Evolutionary conservation across 1,140 invertebrate species (phyloP).

Genomic region (Brachionus asplanchnoidis): DNA sequence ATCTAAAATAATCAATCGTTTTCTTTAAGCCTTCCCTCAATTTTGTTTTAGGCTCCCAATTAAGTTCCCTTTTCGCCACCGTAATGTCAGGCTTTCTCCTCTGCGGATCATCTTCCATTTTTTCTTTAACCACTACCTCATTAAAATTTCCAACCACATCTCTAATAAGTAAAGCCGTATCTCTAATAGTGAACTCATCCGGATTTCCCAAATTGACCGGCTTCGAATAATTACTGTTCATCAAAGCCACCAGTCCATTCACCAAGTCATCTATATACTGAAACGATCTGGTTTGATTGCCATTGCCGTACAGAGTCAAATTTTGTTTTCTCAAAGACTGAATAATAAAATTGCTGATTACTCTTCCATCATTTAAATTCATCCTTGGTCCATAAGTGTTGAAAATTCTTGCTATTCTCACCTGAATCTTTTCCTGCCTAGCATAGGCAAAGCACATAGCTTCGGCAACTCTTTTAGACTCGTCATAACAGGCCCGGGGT

Average conservation of each 20-base stretch:
- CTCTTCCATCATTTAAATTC: slow-evolving; percentile 97
- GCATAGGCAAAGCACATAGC: slow-evolving; percentile 90
- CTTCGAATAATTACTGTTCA: slow-evolving; percentile 85
- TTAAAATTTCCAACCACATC: slow-evolving; percentile 59
- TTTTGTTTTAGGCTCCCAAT: slow-evolving; percentile 87
- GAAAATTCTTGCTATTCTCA: slow-evolving; percentile 93
- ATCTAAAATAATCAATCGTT: slow-evolving; percentile 84
- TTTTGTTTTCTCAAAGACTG: slow-evolving; percentile 89
- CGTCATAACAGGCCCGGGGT: slow-evolving; percentile 91
- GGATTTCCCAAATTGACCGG: slow-evolving; percentile 97
- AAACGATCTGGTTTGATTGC: slow-evolving; percentile 92
- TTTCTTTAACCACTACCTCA: slow-evolving; percentile 56
- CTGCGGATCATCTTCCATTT: slow-evolving; percentile 89
- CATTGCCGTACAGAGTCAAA: slow-evolving; percentile 92
- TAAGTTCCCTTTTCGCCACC: slow-evolving; percentile 74
- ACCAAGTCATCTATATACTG: slow-evolving; percentile 96
- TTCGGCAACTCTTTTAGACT: slow-evolving; percentile 94
- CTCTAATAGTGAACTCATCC: slow-evolving; percentile 89
- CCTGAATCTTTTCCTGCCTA: slow-evolving; percentile 73
- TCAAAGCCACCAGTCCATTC: slow-evolving; percentile 82
- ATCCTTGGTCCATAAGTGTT: slow-evolving; percentile 99
- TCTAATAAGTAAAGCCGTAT: slow-evolving; percentile 89
- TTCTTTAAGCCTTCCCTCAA: slow-evolving; percentile 76
- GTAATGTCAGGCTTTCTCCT: slow-evolving; percentile 84
- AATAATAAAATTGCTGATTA: slow-evolving; percentile 97